Evolutionary conservation across 2,113 vertebrate genomes (phyloP).

Genomic region (Phalacrocorax aristotelis): DNA sequence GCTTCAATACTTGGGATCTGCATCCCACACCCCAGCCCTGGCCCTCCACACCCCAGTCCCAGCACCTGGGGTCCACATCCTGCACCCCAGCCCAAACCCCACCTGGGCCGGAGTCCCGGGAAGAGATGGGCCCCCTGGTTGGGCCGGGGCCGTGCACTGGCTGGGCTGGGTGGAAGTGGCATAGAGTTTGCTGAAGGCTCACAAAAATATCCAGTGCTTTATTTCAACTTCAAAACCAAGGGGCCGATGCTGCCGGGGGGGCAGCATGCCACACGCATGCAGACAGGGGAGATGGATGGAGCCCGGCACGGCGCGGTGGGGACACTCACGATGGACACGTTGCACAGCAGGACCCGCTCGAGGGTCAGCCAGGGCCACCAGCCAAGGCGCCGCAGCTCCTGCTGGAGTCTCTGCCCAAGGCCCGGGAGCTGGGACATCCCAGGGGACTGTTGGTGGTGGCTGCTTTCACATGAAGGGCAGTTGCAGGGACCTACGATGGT

Average conservation of each 20-base stretch:
- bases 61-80: fast-evolving
- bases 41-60: background rate
- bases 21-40: background rate
- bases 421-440: background rate
- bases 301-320: fast-evolving
- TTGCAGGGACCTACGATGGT: background rate
- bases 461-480: background rate
- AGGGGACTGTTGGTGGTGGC: background rate
- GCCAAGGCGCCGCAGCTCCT: background rate
- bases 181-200: background rate
- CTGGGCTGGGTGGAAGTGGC: background rate
- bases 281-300: background rate
- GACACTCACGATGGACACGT: fast-evolving
- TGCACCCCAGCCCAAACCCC: background rate
- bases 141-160: fast-evolving
- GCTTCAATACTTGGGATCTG: no score
- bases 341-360: fast-evolving
- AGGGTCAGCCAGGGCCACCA: background rate
- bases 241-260: background rate
- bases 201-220: slow-evolving; percentile 33
- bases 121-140: background rate
- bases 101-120: background rate
- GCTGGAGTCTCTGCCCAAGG: background rate
- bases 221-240: background rate
- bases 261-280: background rate